Evolutionary conservation across 2,797 vertebrate genomes (phyloP), one percentile per base, ranked within the genome.

Genomic region (Myripristis jacobus): DNA sequence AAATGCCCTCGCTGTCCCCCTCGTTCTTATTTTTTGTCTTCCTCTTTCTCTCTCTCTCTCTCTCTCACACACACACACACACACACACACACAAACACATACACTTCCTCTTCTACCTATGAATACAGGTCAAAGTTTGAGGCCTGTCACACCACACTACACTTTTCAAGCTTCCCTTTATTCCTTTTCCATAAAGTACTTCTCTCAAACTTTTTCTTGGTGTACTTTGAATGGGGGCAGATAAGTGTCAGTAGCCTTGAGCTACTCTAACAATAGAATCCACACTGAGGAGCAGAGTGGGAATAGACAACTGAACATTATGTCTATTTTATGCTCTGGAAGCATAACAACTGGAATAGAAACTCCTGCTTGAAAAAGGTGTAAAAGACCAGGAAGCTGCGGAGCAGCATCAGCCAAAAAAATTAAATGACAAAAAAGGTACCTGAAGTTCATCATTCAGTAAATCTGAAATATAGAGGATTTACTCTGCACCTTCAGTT

Each of bases 241-340:
- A 34, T 27, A 44, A 36, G 58, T 31, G 68, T 53, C 73, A 54
- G 66, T 53, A 71, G 80, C 89, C 81, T 75, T 80, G 60, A 90
- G 81, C 80, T 59, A 67, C 59, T 71, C 74, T 52, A 70, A 76
- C 63, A 80, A 84, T 72, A 73, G 78, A 78, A 61, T 65, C 60
- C 56, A 66, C 43, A 73, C 63, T 51, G 34, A 79, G 61, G 22
- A 50, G 50, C 57, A 27, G 12, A 10, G 38, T 44, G 57, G 21
- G 61, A 84, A 67, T 31, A 66, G 16, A 48, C 47, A 77, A 70
- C 41, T 66, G 47, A 67, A 70, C n/a, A 21, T 12, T 44, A 10
- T 10, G 55, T 68, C 66, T 61, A 15, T 76, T 74, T 71, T 75
- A 50, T 46, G 31, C 67, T 60, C 34, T 21, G 43, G 69, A n/a